Percentiles rank a stretch among this genome's conserved stretches.
These are phyloP conservation scores for Pseudoips prasinana DNA, from an alignment of 2,888 invertebrate species.

Conservation along the genomic window DNA sequence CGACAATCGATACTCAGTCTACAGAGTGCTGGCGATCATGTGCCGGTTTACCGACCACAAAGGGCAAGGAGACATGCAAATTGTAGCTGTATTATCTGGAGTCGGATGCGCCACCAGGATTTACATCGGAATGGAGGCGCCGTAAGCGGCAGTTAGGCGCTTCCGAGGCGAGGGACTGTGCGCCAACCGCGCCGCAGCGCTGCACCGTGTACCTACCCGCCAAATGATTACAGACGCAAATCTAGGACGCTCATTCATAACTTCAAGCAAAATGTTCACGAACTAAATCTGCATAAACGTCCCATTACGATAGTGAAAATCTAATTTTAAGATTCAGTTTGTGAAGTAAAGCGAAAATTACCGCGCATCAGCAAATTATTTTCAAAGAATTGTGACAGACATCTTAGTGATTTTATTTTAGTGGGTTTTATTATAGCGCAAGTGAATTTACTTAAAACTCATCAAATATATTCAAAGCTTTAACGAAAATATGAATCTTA, in stretches of 20 bases:
- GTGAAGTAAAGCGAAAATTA: slow-evolving; percentile 42
- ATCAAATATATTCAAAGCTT: too few species aligned
- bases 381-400: slow-evolving; percentile 13
- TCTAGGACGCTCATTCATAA: slow-evolving; percentile 69
- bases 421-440: slow-evolving; percentile 11
- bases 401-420: slow-evolving; percentile 5
- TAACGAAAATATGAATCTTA: too few species aligned
- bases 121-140: slow-evolving; percentile 75
- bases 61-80: slow-evolving; percentile 72
- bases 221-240: slow-evolving; percentile 64
- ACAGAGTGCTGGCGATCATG: slow-evolving; percentile 31
- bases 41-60: slow-evolving; percentile 54
- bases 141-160: slow-evolving; percentile 61
- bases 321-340: slow-evolving; percentile 50
- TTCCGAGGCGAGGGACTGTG: slow-evolving; percentile 46
- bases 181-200: slow-evolving; percentile 14
- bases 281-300: slow-evolving; percentile 71
- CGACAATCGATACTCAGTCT: slow-evolving; percentile 49
- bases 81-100: slow-evolving; percentile 65
- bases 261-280: slow-evolving; percentile 57
- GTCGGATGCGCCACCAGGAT: slow-evolving; percentile 61
- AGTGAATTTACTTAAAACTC: too few species aligned
- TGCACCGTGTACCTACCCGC: slow-evolving; percentile 31
- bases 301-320: slow-evolving; percentile 55
- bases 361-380: slow-evolving; percentile 10